Base-by-base conservation (phyloP, 2,888 invertebrate species). In the Octodonta nipae region DNA sequence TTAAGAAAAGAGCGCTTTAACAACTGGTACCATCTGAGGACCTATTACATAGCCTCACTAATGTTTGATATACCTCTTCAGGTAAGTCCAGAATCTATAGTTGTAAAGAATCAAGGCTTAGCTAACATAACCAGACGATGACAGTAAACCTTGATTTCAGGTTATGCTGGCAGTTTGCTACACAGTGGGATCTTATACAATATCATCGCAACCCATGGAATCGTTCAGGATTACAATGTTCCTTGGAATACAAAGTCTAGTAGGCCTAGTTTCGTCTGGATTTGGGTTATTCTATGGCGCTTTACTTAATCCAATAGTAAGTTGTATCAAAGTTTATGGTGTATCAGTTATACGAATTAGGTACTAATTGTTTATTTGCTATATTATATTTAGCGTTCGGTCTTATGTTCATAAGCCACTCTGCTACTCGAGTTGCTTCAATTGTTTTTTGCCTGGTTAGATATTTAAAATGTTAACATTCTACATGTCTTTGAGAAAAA, bases 241-340 rank as follows among this genome's bases (percentile, higher is more conserved):
- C 54, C 63, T 82, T 3, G 59, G 73, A 0, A 70, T 81, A 5
- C 68, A 78, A 13, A 67, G 80, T 3, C 66, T 81, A 27, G 70
- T 81, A 0, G 74, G 79, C 0, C 66, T 91, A 8, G 70, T 83
- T 3, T 78, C 91, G 1, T 91, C 93, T 52, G 80, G 85, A 11
- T 57, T 86, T 13, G 93, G 92, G 0, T 68, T 88, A 10, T 65
- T 89, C 20, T 73, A 92, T 28, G 92, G 93, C 5, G 84, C 89
- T 2, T 66, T 78, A 13, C 71, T 80, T 2, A 75, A 79, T 60
- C 79, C 86, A 12, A 64, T 86, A 35, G 84, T 84, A 60, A 72
- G 76, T 68, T 42, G 2, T 22, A 2, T 22, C 10, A 22, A 3
- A 10, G 4, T 11, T 22, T 2, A n/a, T n/a, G n/a, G n/a, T n/a